Percentiles rank a stretch among this genome's conserved stretches.
phyloP scores from a whole-genome alignment of 2,797 vertebrate genomes.

The Rhinogobio ventralis region DNA sequence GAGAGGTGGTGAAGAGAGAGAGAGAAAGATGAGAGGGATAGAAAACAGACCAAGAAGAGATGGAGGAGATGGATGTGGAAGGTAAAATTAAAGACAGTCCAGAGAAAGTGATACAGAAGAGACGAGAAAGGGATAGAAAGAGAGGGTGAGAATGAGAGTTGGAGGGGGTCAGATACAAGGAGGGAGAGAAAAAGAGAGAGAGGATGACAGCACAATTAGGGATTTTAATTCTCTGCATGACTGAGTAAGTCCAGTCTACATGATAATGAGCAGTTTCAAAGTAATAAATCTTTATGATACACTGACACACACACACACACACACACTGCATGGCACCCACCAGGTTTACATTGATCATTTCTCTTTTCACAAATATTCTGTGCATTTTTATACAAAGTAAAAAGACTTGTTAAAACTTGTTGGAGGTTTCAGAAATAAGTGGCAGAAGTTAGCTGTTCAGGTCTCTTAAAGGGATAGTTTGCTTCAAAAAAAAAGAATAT shows the following conservation, averaged over 20 bases:
- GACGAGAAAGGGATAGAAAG: slow-evolving; percentile 44
- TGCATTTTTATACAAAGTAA: not conserved
- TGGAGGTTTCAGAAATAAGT: not conserved
- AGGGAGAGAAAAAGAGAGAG: slow-evolving; percentile 24
- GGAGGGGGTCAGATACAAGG: slow-evolving; percentile 18
- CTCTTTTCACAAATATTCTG: slow-evolving; percentile 9
- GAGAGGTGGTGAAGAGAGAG: slow-evolving; percentile 21
- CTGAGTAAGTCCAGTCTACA: slow-evolving; percentile 96
- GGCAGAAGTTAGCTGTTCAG: not conserved
- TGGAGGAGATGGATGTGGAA: not conserved
- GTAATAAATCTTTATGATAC: slow-evolving; percentile 92
- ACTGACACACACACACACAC: slow-evolving; percentile 57
- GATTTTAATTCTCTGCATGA: slow-evolving; percentile 99
- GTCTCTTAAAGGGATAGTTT: not conserved
- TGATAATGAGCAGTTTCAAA: slow-evolving; percentile 93
- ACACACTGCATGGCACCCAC: slow-evolving; percentile 10
- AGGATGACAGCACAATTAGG: slow-evolving; percentile 86
- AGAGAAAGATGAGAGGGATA: slow-evolving; percentile 57
- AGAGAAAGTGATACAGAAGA: slow-evolving; percentile 25
- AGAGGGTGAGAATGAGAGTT: slow-evolving; percentile 27
- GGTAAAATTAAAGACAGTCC: not conserved
- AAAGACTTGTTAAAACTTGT: slow-evolving; percentile 16
- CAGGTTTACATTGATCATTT: slow-evolving; percentile 43
- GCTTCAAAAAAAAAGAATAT: not conserved
- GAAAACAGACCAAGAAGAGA: slow-evolving; percentile 24